Percentiles rank a stretch among this genome's conserved stretches.
Evolutionary conservation across 2,888 invertebrate species (phyloP).

Genomic region (Andricus quercusramuli): DNA sequence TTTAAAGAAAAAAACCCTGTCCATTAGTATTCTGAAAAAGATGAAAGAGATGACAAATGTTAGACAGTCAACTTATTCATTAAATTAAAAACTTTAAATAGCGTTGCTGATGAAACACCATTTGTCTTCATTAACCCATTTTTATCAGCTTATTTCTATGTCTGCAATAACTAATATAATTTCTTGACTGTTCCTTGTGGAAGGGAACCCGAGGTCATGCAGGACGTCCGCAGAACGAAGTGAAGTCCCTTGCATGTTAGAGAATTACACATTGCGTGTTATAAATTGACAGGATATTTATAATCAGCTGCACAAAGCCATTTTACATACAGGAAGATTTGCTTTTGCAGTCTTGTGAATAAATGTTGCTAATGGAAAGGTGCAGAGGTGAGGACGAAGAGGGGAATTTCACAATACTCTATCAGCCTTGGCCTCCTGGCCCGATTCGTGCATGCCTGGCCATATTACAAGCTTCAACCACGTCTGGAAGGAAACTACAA

Average conservation of each 20-base stretch:
- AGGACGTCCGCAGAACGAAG: conserved; percentile 4
- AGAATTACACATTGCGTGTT: conserved; percentile 20
- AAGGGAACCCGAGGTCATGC: neutral
- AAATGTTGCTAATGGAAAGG: conserved; percentile 25
- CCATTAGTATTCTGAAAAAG: too few species aligned
- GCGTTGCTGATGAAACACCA: neutral
- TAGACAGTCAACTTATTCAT: too few species aligned
- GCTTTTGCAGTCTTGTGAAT: conserved; percentile 35
- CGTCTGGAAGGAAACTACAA: conserved; percentile 23
- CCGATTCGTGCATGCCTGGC: conserved; percentile 66
- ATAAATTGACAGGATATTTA: conserved; percentile 39
- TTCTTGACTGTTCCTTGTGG: neutral
- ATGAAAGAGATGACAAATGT: too few species aligned
- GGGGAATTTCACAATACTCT: conserved; percentile 40
- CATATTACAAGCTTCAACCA: conserved; percentile 49
- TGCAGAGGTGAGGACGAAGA: conserved; percentile 22
- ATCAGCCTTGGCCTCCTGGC: conserved; percentile 71
- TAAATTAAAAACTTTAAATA: too few species aligned
- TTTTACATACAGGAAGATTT: conserved; percentile 36
- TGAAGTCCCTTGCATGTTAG: conserved; percentile 31
- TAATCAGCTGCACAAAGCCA: conserved; percentile 24
- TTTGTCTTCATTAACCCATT: neutral
- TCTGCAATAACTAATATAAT: neutral
- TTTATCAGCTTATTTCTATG: neutral
- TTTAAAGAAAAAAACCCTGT: too few species aligned